These are phyloP conservation scores for Dendrocopos noguchii DNA, from an alignment of 2,113 vertebrate species.

Conservation along the genomic window DNA sequence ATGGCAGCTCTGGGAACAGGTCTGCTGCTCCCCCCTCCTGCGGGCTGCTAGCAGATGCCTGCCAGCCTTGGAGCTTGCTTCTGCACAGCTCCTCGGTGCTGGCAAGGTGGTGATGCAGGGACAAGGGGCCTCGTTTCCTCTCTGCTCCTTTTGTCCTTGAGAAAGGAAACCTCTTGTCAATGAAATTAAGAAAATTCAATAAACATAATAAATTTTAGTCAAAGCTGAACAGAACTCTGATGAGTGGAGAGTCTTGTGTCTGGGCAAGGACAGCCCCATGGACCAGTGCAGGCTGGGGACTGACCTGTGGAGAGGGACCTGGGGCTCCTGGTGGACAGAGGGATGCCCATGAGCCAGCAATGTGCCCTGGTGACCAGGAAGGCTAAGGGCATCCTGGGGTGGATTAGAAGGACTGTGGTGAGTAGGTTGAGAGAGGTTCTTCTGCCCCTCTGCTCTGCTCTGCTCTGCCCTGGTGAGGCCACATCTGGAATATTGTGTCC, in stretches of 20 bases:
- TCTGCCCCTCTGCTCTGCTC: no score
- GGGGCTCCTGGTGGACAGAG: no score
- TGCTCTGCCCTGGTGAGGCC: no score
- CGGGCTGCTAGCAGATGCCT: not conserved
- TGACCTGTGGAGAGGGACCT: no score
- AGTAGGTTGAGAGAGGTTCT: no score
- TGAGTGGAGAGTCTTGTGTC: not conserved
- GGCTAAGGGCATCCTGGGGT: no score
- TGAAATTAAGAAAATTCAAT: not conserved
- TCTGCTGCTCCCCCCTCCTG: not conserved
- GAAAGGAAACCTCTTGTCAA: not conserved
- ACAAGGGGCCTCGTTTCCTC: accelerated
- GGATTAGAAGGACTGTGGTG: no score
- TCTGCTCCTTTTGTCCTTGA: not conserved
- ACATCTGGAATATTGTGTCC: no score
- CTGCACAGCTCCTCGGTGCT: not conserved
- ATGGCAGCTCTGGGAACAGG: accelerated
- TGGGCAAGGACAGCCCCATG: not conserved
- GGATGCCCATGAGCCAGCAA: no score
- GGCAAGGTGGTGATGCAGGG: not conserved
- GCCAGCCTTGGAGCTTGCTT: not conserved
- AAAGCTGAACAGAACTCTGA: not conserved
- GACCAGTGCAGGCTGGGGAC: no score
- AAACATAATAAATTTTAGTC: not conserved
- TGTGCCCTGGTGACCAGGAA: no score